These are phyloP conservation scores for Salvelinus fontinalis DNA, from an alignment of 2,113 vertebrate species.

Conservation along the genomic window DNA sequence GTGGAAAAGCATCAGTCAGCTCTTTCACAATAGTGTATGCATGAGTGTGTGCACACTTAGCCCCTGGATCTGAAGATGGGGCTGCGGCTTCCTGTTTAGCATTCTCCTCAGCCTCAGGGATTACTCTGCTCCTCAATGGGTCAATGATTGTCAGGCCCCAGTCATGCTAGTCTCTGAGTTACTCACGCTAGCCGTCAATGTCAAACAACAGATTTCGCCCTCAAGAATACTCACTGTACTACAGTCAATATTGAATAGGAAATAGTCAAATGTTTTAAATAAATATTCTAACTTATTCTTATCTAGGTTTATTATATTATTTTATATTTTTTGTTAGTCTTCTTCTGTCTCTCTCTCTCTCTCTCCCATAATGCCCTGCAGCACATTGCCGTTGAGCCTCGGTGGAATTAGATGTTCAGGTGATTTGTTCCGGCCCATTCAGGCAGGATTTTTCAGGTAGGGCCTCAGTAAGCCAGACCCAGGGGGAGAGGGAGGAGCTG, in stretches of 20 bases:
- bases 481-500: neutral
- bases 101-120: slow-evolving; percentile 9
- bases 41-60: too few relatives aligned
- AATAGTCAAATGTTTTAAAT: too few relatives aligned
- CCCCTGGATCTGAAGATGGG: too few relatives aligned
- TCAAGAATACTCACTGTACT: too few relatives aligned
- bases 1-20: too few relatives aligned
- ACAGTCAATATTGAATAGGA: too few relatives aligned
- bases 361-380: neutral
- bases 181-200: neutral
- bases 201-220: neutral
- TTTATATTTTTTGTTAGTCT: too few relatives aligned
- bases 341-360: neutral
- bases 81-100: slow-evolving; percentile 1
- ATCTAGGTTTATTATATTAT: too few relatives aligned
- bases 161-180: neutral
- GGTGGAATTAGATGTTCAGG: neutral
- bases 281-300: too few relatives aligned
- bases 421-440: neutral
- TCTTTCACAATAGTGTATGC: too few relatives aligned
- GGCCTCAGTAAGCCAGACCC: neutral
- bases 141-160: slow-evolving; percentile 17
- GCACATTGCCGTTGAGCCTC: neutral
- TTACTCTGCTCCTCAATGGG: slow-evolving; percentile 11
- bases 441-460: too few relatives aligned